Conservation (phyloP, 2,888 invertebrate species). For the Ichneumoninae sp. region DNA sequence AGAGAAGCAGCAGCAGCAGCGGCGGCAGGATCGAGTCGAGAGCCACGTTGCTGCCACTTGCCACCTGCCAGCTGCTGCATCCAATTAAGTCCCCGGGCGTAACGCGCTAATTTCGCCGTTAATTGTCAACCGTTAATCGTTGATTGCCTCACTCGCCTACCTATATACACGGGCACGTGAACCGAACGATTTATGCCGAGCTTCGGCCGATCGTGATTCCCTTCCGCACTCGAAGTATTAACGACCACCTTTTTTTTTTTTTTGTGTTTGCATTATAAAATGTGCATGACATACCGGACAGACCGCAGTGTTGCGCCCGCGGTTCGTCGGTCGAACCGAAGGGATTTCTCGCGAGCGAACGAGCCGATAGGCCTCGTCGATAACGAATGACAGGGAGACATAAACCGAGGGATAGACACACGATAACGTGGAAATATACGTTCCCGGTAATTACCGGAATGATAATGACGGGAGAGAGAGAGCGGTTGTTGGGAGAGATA, state of each 20-base stretch:
- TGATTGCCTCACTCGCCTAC: conserved; percentile 67
- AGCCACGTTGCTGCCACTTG: conserved; percentile 61
- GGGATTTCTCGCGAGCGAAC: conserved; percentile 8
- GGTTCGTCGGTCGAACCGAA: not conserved
- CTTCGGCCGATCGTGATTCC: conserved; percentile 35
- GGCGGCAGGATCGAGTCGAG: conserved; percentile 49
- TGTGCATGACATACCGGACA: not conserved
- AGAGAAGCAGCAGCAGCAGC: conserved; percentile 41
- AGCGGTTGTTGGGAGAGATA: conserved; percentile 45
- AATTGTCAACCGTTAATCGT: conserved; percentile 79
- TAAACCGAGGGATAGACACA: conserved; percentile 45
- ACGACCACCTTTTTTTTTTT: not conserved
- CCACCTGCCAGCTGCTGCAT: conserved; percentile 76
- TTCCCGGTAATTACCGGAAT: conserved; percentile 81
- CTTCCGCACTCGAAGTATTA: not conserved
- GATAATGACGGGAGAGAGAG: conserved; percentile 78
- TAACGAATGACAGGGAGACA: conserved; percentile 47
- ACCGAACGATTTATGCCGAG: conserved; percentile 21
- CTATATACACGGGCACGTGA: not conserved
- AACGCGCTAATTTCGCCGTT: conserved; percentile 79
- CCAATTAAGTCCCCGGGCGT: conserved; percentile 79
- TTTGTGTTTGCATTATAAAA: not conserved
- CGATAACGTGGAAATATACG: conserved; percentile 78
- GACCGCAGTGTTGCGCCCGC: not conserved
- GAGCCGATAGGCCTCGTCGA: conserved; percentile 39